phyloP scores from a whole-genome alignment of 2,888 invertebrate species.

The Drosophila mettleri region DNA sequence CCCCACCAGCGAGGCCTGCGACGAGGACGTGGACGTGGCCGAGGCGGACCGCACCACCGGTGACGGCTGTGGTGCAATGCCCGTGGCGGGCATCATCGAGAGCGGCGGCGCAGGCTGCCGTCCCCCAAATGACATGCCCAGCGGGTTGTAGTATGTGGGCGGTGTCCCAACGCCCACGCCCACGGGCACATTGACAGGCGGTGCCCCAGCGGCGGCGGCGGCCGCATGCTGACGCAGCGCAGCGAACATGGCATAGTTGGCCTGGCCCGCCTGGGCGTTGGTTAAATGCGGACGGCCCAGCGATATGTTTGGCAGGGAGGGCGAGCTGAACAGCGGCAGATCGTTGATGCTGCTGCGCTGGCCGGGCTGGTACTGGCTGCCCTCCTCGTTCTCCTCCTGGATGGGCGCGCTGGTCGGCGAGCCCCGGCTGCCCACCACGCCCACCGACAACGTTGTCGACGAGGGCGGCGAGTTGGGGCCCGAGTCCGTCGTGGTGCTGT shows the following conservation, averaged over 20 bases:
- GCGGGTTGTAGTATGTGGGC: slow-evolving; percentile 82
- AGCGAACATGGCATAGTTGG: slow-evolving; percentile 82
- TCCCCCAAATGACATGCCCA: slow-evolving; percentile 79
- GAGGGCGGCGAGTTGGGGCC: slow-evolving; percentile 91
- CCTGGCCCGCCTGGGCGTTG: slow-evolving; percentile 79
- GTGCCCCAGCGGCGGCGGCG: slow-evolving; percentile 47
- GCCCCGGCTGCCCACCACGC: slow-evolving; percentile 86
- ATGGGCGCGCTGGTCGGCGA: slow-evolving; percentile 90
- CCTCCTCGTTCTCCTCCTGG: slow-evolving; percentile 92
- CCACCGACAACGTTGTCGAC: slow-evolving; percentile 84
- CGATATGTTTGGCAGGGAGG: slow-evolving; percentile 98
- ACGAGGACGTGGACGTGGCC: slow-evolving; percentile 83
- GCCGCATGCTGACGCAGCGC: slow-evolving; percentile 82
- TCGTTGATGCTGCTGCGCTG: slow-evolving; percentile 90
- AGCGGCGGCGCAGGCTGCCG: slow-evolving; percentile 56
- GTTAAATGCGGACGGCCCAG: slow-evolving; percentile 92
- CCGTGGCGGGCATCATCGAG: slow-evolving; percentile 70
- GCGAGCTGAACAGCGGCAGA: slow-evolving; percentile 94
- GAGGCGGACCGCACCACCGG: slow-evolving; percentile 87
- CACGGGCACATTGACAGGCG: slow-evolving; percentile 9
- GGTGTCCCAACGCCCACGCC: slow-evolving; percentile 55
- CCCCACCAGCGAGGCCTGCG: slow-evolving; percentile 82
- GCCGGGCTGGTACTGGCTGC: slow-evolving; percentile 87
- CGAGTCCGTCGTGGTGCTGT: slow-evolving; percentile 90
- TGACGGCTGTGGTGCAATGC: slow-evolving; percentile 71